Conservation (phyloP, 1,140 invertebrate genomes). For the Camponotus vicinus region DNA sequence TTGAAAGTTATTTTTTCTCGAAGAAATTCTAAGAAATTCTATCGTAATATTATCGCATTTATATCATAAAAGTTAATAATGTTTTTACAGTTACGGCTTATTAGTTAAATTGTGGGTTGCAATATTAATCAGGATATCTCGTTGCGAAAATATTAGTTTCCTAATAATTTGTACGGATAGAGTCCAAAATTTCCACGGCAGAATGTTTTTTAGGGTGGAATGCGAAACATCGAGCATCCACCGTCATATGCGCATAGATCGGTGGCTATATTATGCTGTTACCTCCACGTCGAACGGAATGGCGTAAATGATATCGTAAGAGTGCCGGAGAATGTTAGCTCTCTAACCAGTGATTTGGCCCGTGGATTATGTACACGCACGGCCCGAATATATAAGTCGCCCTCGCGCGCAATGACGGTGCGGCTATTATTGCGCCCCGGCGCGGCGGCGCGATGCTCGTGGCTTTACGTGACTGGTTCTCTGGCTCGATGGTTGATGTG, state of each 20-base stretch:
- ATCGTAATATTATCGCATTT: neutral
- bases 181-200: neutral
- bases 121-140: neutral
- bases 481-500: constrained; percentile 52
- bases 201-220: neutral
- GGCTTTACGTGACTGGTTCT: constrained; percentile 68
- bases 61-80: neutral
- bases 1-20: neutral
- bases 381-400: too few species aligned
- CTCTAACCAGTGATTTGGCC: constrained; percentile 38
- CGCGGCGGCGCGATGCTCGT: constrained; percentile 56
- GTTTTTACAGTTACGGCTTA: neutral
- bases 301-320: constrained; percentile 57
- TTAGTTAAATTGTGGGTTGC: neutral
- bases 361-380: constrained; percentile 63
- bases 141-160: neutral
- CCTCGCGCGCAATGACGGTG: constrained; percentile 12
- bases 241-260: neutral
- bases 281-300: constrained; percentile 13
- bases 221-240: neutral
- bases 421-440: constrained; percentile 52
- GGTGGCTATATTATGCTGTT: constrained; percentile 28
- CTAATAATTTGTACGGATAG: neutral
- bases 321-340: constrained; percentile 25
- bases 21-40: neutral